Percentiles rank a stretch among this genome's conserved stretches.
phyloP scores from a whole-genome alignment of 2,888 invertebrate genomes.

The Scaptomyza parva region DNA sequence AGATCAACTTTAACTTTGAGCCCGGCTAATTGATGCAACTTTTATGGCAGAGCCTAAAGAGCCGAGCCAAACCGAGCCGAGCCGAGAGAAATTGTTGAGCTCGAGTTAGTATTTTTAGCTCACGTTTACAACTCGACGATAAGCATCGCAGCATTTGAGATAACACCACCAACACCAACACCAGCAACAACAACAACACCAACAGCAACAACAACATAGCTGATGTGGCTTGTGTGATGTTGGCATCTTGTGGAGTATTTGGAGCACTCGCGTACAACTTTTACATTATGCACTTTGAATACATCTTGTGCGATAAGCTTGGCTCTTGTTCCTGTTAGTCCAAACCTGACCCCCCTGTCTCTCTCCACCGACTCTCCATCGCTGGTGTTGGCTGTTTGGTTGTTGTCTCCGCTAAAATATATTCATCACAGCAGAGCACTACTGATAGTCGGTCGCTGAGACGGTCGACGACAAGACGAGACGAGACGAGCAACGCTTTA shows the following conservation, averaged over 20 bases:
- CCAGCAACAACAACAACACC: slow-evolving; percentile 27
- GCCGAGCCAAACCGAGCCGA: no score
- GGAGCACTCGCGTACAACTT: slow-evolving; percentile 74
- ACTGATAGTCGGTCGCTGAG: slow-evolving; percentile 64
- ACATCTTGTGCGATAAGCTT: slow-evolving; percentile 74
- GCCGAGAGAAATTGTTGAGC: slow-evolving; percentile 36
- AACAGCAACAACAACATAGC: slow-evolving; percentile 19
- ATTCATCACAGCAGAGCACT: slow-evolving; percentile 65
- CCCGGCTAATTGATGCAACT: slow-evolving; percentile 77
- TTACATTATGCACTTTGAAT: slow-evolving; percentile 78
- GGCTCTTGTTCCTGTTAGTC: slow-evolving; percentile 51
- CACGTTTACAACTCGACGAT: slow-evolving; percentile 72
- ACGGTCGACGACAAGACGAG: slow-evolving; percentile 21
- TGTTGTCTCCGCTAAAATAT: slow-evolving; percentile 72
- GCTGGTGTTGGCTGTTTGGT: slow-evolving; percentile 33
- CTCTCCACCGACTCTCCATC: no score
- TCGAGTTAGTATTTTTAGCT: slow-evolving; percentile 70
- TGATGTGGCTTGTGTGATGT: slow-evolving; percentile 31
- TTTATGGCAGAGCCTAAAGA: slow-evolving; percentile 56
- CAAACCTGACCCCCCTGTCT: neutral
- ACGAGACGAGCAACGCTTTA: slow-evolving; percentile 55
- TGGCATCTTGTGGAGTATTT: slow-evolving; percentile 66
- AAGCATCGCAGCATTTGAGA: slow-evolving; percentile 77
- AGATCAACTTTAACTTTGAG: slow-evolving; percentile 50
- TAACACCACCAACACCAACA: slow-evolving; percentile 60